phyloP scores from a whole-genome alignment of 2,113 vertebrate species.

The Tetrao urogallus region DNA sequence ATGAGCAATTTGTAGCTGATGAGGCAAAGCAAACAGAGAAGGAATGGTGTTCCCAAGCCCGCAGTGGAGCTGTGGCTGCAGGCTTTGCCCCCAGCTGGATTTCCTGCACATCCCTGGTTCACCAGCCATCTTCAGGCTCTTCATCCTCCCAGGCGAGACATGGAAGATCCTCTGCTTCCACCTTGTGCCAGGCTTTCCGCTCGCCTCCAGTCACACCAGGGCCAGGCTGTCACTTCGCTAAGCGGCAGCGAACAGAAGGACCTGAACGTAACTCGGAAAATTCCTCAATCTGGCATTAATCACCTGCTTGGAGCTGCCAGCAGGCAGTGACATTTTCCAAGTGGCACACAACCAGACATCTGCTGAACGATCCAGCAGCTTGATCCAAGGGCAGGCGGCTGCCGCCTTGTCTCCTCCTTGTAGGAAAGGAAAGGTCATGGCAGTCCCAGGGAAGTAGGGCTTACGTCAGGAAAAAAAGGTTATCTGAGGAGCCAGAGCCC shows the following conservation, averaged over 20 bases:
- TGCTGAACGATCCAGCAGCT: slow-evolving; percentile 50
- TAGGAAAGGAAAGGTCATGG: slow-evolving; percentile 62
- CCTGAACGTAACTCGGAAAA: neutral
- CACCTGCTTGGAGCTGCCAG: slow-evolving; percentile 62
- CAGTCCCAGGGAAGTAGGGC: slow-evolving; percentile 15
- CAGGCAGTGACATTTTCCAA: slow-evolving; percentile 70
- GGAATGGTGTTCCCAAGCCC: fast-evolving
- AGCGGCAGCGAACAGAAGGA: slow-evolving; percentile 18
- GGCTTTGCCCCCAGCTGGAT: neutral
- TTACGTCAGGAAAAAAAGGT: neutral
- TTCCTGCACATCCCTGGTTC: neutral
- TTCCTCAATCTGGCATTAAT: slow-evolving; percentile 63
- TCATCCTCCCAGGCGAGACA: fast-evolving
- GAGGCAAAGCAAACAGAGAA: neutral
- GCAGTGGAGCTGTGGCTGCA: neutral
- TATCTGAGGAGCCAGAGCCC: neutral
- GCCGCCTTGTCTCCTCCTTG: slow-evolving; percentile 48
- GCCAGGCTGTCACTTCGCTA: slow-evolving; percentile 5
- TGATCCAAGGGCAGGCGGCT: neutral
- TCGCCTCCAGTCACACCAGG: neutral
- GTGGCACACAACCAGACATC: slow-evolving; percentile 67
- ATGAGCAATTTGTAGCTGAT: slow-evolving; percentile 10
- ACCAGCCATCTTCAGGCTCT: neutral
- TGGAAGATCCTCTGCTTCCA: neutral
- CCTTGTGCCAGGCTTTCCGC: neutral